Evolutionary conservation across 2,113 vertebrate genomes (phyloP).

Genomic region (Laterallus jamaicensis): DNA sequence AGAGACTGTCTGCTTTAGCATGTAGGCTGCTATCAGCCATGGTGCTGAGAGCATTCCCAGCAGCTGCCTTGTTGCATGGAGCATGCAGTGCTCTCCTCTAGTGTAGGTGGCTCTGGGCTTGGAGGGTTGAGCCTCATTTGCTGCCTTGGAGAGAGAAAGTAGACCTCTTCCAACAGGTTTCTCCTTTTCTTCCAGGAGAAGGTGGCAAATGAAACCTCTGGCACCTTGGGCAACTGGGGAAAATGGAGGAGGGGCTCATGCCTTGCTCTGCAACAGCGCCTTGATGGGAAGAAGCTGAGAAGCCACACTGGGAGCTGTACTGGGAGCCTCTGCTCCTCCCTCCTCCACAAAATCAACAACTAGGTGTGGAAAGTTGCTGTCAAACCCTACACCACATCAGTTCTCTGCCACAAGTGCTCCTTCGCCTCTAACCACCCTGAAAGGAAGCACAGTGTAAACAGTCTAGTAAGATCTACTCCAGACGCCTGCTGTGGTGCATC

Average conservation of each 20-base stretch:
- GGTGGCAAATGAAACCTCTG: neutral
- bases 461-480: conserved; percentile 13
- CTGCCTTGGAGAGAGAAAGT: neutral
- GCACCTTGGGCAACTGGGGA: neutral
- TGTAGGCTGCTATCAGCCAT: neutral
- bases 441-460: conserved; percentile 22
- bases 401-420: conserved; percentile 15
- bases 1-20: neutral
- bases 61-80: neutral
- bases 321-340: neutral
- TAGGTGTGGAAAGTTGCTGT: conserved; percentile 46
- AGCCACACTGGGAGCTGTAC: neutral
- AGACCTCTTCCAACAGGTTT: neutral
- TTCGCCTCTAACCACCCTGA: neutral
- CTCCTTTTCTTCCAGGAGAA: neutral
- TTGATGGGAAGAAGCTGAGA: neutral
- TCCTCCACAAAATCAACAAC: conserved; percentile 11
- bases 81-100: rapidly evolving
- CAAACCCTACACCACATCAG: conserved; percentile 22
- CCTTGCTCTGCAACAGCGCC: neutral
- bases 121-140: neutral
- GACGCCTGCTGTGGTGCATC: neutral
- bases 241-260: neutral
- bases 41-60: neutral
- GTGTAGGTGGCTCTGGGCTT: neutral